These are phyloP conservation scores for Melanogrammus aeglefinus DNA, from an alignment of 2,797 vertebrate genomes.

Conservation along the genomic window DNA sequence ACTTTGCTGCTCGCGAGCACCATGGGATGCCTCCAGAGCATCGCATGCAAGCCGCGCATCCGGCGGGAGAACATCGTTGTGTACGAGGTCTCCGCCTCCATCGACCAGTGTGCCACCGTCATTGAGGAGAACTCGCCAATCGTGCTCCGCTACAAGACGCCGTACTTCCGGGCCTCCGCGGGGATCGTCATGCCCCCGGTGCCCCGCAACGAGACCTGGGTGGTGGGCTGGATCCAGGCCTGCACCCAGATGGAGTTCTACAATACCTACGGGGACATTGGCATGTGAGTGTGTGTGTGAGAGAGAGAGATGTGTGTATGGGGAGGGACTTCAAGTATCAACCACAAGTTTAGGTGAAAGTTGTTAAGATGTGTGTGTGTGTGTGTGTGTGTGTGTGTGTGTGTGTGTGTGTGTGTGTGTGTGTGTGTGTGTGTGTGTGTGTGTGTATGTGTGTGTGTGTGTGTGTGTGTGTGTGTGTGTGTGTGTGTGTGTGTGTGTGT, in stretches of 20 bases:
- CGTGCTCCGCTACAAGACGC: conserved; percentile 97
- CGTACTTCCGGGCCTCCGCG: conserved; percentile 96
- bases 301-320: background rate
- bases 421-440: too few relatives aligned
- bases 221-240: conserved; percentile 98
- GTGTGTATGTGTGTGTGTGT: too few relatives aligned
- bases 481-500: too few relatives aligned
- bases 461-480: too few relatives aligned
- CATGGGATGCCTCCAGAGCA: conserved; percentile 98
- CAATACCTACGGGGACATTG: conserved; percentile 96
- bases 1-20: conserved; percentile 70
- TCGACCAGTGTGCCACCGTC: conserved; percentile 94
- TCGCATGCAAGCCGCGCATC: conserved; percentile 95
- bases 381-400: background rate
- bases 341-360: too few relatives aligned
- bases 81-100: conserved; percentile 95
- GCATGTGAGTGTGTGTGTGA: conserved; percentile 79
- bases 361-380: background rate
- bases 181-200: conserved; percentile 97
- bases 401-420: too few relatives aligned
- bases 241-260: conserved; percentile 99
- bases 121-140: conserved; percentile 98
- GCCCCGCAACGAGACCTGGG: conserved; percentile 96
- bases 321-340: background rate
- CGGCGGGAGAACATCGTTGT: conserved; percentile 97